A percentile compares a stretch with the other conserved stretches of the same genome.
Evolutionary conservation across 2,888 invertebrate genomes (phyloP).

Genomic region (Acanthosepion lycidas): DNA sequence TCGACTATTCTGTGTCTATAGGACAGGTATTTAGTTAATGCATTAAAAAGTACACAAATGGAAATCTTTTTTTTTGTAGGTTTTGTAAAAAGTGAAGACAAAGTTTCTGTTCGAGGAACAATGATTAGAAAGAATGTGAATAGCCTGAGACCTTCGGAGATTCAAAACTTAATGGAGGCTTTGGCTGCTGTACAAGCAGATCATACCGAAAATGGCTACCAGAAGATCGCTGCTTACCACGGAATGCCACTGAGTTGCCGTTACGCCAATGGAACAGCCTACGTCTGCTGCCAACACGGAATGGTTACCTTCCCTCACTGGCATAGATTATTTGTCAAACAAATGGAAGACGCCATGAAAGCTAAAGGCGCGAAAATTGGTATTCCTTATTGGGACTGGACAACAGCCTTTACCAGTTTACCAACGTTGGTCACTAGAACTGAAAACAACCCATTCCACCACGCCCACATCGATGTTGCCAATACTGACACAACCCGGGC

Average conservation of each 20-base stretch:
- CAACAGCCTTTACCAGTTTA: conserved; percentile 35
- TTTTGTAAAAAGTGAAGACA: not conserved
- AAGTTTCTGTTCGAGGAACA: not conserved
- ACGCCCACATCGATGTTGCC: conserved; percentile 40
- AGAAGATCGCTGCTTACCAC: conserved; percentile 52
- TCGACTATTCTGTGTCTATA: too few relatives aligned
- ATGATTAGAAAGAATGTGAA: conserved; percentile 55
- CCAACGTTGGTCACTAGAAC: conserved; percentile 49
- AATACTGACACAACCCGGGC: conserved; percentile 45
- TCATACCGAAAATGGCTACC: conserved; percentile 47
- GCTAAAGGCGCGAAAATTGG: conserved; percentile 43
- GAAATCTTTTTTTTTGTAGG: not conserved
- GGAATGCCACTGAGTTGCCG: conserved; percentile 53
- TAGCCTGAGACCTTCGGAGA: conserved; percentile 51
- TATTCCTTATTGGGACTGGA: conserved; percentile 51
- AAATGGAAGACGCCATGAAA: conserved; percentile 47
- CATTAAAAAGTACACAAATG: not conserved
- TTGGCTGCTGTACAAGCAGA: conserved; percentile 52
- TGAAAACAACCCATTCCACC: conserved; percentile 48
- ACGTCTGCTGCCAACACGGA: conserved; percentile 56
- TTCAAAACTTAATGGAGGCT: conserved; percentile 52
- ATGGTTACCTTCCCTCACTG: conserved; percentile 57
- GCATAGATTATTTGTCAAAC: conserved; percentile 54
- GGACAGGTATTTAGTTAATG: too few relatives aligned
- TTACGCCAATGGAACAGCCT: conserved; percentile 53